Evolutionary conservation across 2,113 vertebrate species (phyloP).

Genomic region (Fulmarus glacialis): DNA sequence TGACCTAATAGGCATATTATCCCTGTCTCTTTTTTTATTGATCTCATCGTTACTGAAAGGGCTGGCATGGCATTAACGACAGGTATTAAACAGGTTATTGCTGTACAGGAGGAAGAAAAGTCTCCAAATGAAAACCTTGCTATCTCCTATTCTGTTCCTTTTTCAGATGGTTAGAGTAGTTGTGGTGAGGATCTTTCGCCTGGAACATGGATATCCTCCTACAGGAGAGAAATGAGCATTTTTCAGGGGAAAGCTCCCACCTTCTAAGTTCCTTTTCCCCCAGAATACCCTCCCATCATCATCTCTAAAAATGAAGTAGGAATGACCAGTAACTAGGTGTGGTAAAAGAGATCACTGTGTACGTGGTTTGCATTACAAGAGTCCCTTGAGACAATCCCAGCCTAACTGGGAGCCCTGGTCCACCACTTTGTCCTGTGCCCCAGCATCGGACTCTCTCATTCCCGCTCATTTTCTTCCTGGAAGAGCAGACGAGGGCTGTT

Average conservation of each 20-base stretch:
- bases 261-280: not conserved
- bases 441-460: fast-evolving
- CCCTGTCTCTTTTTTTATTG: not conserved
- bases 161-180: not conserved
- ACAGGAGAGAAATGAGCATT: not conserved
- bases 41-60: not conserved
- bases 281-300: not conserved
- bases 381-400: not conserved
- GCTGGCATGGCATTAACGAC: not conserved
- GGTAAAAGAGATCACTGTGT: not conserved
- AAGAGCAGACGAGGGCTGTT: not conserved
- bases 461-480: not conserved
- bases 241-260: not conserved
- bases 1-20: not conserved
- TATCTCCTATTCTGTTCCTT: not conserved
- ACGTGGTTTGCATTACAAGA: not conserved
- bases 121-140: not conserved
- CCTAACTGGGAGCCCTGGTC: not conserved
- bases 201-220: not conserved
- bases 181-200: not conserved
- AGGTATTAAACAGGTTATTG: not conserved
- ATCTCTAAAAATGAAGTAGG: not conserved
- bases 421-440: not conserved
- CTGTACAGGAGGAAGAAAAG: not conserved
- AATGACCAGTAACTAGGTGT: not conserved